A percentile compares a stretch with the other conserved stretches of the same genome.
phyloP scores from a whole-genome alignment of 2,113 vertebrate species.

The Odontesthes bonariensis region DNA sequence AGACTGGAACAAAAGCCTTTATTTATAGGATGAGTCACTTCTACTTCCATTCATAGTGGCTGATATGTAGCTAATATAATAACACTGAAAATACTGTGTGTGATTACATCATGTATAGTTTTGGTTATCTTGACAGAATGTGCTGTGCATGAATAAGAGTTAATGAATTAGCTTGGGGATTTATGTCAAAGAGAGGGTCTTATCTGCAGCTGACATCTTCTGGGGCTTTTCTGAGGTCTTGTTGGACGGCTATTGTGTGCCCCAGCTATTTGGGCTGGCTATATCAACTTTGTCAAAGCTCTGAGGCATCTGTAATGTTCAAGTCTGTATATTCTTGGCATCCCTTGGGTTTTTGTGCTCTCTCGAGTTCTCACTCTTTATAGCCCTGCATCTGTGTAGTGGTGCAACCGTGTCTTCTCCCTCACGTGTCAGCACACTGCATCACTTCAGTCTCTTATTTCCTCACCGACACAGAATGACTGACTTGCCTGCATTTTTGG shows the following conservation, averaged over 20 bases:
- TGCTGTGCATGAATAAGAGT: slow-evolving; percentile 5
- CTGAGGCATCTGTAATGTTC: slow-evolving; percentile 54
- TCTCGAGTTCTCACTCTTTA: slow-evolving; percentile 39
- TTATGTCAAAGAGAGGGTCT: slow-evolving; percentile 30
- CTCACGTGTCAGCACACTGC: slow-evolving; percentile 30
- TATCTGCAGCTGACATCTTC: slow-evolving; percentile 8
- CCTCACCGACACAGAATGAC: neutral
- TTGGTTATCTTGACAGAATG: slow-evolving; percentile 38
- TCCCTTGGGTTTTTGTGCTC: slow-evolving; percentile 37
- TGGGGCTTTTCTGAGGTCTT: slow-evolving; percentile 9
- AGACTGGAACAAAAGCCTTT: neutral
- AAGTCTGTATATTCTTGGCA: slow-evolving; percentile 46
- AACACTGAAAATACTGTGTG: neutral
- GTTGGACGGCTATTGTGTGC: slow-evolving; percentile 28
- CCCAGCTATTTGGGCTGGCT: slow-evolving; percentile 35
- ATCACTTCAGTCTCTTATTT: slow-evolving; percentile 17
- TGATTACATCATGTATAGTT: slow-evolving; percentile 17
- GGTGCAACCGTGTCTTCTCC: slow-evolving; percentile 44
- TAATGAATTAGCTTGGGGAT: slow-evolving; percentile 25
- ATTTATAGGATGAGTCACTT: slow-evolving; percentile 18
- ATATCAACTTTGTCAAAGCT: slow-evolving; percentile 50
- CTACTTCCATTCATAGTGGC: neutral
- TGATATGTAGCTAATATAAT: neutral
- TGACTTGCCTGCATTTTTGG: slow-evolving; percentile 6
- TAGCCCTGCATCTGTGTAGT: slow-evolving; percentile 47